Base-by-base conservation (phyloP, 2,888 invertebrate genomes). In the Erannis defoliaria region DNA sequence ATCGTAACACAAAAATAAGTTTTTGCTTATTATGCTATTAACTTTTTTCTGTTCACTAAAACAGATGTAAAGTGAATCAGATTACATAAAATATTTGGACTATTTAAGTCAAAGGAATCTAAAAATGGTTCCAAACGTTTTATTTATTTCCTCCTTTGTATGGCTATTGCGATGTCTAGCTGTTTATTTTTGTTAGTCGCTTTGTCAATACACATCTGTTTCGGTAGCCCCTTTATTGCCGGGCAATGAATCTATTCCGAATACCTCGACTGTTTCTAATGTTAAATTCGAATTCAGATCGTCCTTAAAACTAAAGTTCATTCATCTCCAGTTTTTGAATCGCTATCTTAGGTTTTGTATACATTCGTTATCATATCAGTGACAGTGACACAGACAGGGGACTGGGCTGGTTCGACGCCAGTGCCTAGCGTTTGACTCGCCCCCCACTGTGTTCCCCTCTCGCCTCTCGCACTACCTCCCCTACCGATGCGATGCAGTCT, bases 351-450 rank as follows among this genome's bases (percentile, higher is more conserved):
- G 73, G 75, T 78, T 83, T 86, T 87, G 88, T 90, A 81, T 86
- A 89, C 86, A 81, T 86, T 86, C 77, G 89, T 91, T 91, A 92
- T 92, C 92, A 90, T 89, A 85, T 86, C 85, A 86, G 80, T 82
- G 77, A 73, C 81, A 80, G 84, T 85, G 84, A 84, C 84, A 88
- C 79, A 82, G 82, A 83, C 82, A 82, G 82, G 83, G 85, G 82
- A 83, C 82, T 82, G 82, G 83, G 85, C 78, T 82, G 75, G 82
- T 88, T 87, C 85, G 88, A 84, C 86, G 87, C 79, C 77, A 85
- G 78, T 78, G 48, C 55, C 49, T 66, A 76, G 75, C 75, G 75
- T 64, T 78, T 79, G 81, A 81, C 76, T 82, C 78, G 81, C 80
- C 88, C 85, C 86, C 86, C 84, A 77, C 83, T 80, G 82, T 74